Percentiles rank a stretch among this genome's conserved stretches.
Conservation (phyloP, 2,113 vertebrate species). For the Rhineura floridana region DNA sequence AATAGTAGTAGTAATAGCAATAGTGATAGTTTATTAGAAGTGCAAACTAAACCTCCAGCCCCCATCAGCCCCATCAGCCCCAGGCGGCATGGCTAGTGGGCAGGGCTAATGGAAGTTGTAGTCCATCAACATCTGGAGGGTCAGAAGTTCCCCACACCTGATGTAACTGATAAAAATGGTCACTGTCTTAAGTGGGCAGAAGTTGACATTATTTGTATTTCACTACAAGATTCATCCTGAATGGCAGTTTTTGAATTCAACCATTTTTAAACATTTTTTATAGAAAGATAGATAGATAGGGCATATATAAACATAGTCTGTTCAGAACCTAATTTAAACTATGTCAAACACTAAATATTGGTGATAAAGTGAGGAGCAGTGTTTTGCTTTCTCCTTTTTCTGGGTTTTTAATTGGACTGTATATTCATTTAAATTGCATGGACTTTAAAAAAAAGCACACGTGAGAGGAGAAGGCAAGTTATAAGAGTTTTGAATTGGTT, state of each 20-base stretch:
- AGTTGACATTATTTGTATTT: neutral
- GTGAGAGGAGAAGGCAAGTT: conserved; percentile 61
- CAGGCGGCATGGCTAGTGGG: too few relatives aligned
- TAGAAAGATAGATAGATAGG: neutral
- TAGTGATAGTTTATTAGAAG: neutral
- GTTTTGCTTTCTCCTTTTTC: conserved; percentile 41
- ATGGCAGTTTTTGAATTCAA: neutral
- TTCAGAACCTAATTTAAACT: conserved; percentile 37
- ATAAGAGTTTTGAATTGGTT: conserved; percentile 69
- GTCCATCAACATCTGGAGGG: too few relatives aligned
- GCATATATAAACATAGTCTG: conserved; percentile 15
- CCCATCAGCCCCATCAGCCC: too few relatives aligned
- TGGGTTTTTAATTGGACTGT: conserved; percentile 31
- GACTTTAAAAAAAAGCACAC: conserved; percentile 24
- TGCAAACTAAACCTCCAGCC: too few relatives aligned
- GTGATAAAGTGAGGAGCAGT: conserved; percentile 30
- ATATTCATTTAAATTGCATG: conserved; percentile 54
- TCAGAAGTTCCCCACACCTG: neutral
- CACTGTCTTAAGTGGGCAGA: neutral
- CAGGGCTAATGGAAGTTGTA: too few relatives aligned
- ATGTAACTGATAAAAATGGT: neutral
- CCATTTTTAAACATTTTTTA: neutral
- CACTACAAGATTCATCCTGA: neutral
- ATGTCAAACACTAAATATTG: conserved; percentile 12
- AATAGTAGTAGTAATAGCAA: neutral